These are phyloP conservation scores for Omphaloscelis lunosa DNA, from an alignment of 2,888 invertebrate species.

Conservation along the genomic window DNA sequence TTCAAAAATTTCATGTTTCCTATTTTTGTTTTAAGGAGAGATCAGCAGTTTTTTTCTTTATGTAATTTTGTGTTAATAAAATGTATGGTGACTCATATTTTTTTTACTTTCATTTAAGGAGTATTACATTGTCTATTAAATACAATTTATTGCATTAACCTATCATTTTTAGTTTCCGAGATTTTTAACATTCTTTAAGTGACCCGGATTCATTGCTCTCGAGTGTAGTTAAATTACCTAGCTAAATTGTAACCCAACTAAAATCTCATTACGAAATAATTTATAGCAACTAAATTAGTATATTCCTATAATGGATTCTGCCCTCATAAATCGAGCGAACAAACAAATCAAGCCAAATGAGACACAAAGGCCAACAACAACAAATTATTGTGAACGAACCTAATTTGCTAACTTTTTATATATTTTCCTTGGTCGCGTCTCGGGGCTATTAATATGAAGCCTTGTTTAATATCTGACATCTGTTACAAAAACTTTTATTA, in stretches of 20 bases:
- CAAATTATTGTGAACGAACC: slow-evolving; percentile 82
- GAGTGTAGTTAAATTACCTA: neutral
- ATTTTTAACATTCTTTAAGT: too few relatives aligned
- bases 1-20: too few relatives aligned
- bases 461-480: slow-evolving; percentile 91
- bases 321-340: slow-evolving; percentile 75
- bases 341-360: slow-evolving; percentile 81
- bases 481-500: slow-evolving; percentile 91
- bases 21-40: too few relatives aligned
- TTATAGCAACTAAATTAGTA: slow-evolving; percentile 38
- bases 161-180: too few relatives aligned
- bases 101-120: too few relatives aligned
- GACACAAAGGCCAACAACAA: slow-evolving; percentile 79
- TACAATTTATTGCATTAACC: too few relatives aligned
- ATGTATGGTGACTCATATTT: too few relatives aligned
- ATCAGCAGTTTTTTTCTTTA: too few relatives aligned
- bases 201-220: too few relatives aligned
- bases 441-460: slow-evolving; percentile 88
- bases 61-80: too few relatives aligned
- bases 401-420: slow-evolving; percentile 90
- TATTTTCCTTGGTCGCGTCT: slow-evolving; percentile 86
- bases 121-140: too few relatives aligned
- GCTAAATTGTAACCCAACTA: neutral
- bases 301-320: slow-evolving; percentile 56
- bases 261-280: neutral